Evolutionary conservation across 2,113 vertebrate species (phyloP).

Genomic region (Macrotis lagotis): DNA sequence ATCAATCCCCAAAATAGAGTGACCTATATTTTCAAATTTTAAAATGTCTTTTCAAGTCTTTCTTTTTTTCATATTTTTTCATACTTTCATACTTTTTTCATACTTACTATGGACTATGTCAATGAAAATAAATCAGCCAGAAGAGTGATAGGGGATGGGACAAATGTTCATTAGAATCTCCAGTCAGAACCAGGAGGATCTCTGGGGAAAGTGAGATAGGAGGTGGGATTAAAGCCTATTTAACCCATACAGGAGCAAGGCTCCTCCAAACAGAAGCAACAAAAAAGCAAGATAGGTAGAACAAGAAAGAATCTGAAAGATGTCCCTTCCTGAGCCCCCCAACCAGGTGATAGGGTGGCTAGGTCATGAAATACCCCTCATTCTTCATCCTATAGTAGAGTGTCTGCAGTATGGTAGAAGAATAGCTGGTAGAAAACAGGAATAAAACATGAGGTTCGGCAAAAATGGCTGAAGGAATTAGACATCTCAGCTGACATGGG

Average conservation of each 20-base stretch:
- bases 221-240: not conserved
- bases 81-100: too few relatives aligned
- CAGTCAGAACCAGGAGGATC: not conserved
- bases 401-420: not conserved
- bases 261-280: not conserved
- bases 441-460: not conserved
- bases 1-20: too few relatives aligned
- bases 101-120: not conserved
- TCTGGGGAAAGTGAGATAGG: not conserved
- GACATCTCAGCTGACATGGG: not conserved
- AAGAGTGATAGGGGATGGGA: not conserved
- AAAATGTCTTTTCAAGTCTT: not conserved
- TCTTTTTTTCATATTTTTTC: too few relatives aligned
- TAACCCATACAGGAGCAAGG: not conserved
- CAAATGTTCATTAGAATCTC: not conserved
- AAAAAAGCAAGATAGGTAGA: not conserved
- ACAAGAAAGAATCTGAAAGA: not conserved
- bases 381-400: not conserved
- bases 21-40: not conserved
- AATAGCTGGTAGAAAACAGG: not conserved
- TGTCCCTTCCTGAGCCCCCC: not conserved
- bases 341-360: not conserved
- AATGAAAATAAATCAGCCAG: not conserved
- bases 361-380: not conserved
- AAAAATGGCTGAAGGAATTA: not conserved